A percentile compares a stretch with the other conserved stretches of the same genome.
These are phyloP conservation scores for Junonia oenone DNA, from an alignment of 2,888 invertebrate species.

Conservation along the genomic window DNA sequence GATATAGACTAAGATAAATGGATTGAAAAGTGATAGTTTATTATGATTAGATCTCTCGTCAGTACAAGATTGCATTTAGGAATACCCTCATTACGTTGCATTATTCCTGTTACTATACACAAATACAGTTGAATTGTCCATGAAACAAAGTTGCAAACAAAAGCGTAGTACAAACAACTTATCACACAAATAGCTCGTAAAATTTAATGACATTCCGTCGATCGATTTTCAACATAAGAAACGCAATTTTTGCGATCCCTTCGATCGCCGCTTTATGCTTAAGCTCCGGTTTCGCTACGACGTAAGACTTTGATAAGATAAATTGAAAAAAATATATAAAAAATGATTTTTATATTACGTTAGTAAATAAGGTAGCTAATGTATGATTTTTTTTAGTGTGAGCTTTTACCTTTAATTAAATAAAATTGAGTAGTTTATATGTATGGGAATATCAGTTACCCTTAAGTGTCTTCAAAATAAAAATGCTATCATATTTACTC, in stretches of 20 bases:
- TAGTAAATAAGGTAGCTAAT: too few relatives aligned
- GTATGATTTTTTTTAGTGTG: too few relatives aligned
- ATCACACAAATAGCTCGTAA: conserved; percentile 59
- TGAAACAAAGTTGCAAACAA: conserved; percentile 11
- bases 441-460: too few relatives aligned
- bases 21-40: too few relatives aligned
- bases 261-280: conserved; percentile 54
- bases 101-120: not conserved
- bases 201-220: conserved; percentile 63
- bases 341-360: too few relatives aligned
- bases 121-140: conserved; percentile 1
- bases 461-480: too few relatives aligned
- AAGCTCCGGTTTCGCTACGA: conserved; percentile 36
- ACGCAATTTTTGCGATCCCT: conserved; percentile 61
- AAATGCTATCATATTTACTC: too few relatives aligned
- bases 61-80: not conserved
- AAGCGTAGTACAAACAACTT: conserved; percentile 22
- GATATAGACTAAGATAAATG: too few relatives aligned
- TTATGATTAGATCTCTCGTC: not conserved
- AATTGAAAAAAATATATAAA: not conserved
- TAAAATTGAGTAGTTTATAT: too few relatives aligned
- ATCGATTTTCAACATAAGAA: conserved; percentile 44
- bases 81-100: not conserved
- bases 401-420: too few relatives aligned
- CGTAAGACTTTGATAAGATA: conserved; percentile 14